Percentiles rank a stretch among this genome's conserved stretches.
Conservation (phyloP, 1,140 invertebrate genomes). For the Glomeris maerens region DNA sequence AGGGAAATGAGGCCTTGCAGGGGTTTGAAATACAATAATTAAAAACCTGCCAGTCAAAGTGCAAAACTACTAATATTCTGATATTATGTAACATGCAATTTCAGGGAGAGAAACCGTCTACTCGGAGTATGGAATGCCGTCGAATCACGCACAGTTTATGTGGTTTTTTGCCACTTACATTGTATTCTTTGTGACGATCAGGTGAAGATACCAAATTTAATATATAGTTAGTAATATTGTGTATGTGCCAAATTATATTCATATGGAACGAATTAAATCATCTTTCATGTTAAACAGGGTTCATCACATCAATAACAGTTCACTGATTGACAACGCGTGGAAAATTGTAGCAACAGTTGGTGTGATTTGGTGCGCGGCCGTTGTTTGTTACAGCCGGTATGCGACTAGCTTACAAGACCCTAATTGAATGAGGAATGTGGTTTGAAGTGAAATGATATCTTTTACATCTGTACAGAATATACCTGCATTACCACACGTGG, state of each 20-base stretch:
- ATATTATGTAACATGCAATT: slow-evolving; percentile 12
- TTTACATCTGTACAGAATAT: slow-evolving; percentile 42
- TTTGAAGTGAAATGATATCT: slow-evolving; percentile 8
- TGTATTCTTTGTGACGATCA: slow-evolving; percentile 69
- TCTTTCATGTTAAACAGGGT: no score
- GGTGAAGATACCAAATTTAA: slow-evolving; percentile 50
- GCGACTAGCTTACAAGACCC: no score
- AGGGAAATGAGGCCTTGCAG: slow-evolving; percentile 54
- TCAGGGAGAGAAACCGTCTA: slow-evolving; percentile 38
- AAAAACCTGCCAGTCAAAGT: background rate
- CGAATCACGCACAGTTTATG: slow-evolving; percentile 79
- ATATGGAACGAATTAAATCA: no score
- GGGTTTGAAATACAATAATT: slow-evolving; percentile 21
- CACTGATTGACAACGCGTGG: slow-evolving; percentile 48
- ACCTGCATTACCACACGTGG: slow-evolving; percentile 72
- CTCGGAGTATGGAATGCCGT: slow-evolving; percentile 88
- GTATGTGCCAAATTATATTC: no score
- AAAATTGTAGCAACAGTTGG: slow-evolving; percentile 28
- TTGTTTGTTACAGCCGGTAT: slow-evolving; percentile 34
- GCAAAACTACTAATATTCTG: background rate
- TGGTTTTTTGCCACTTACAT: slow-evolving; percentile 83
- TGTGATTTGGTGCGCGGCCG: slow-evolving; percentile 24
- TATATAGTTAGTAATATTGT: no score
- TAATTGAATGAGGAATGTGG: no score
- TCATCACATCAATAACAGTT: slow-evolving; percentile 62